A percentile compares a stretch with the other conserved stretches of the same genome.
These are phyloP conservation scores for Gambusia holbrooki DNA, from an alignment of 2,113 vertebrate species.

Conservation along the genomic window DNA sequence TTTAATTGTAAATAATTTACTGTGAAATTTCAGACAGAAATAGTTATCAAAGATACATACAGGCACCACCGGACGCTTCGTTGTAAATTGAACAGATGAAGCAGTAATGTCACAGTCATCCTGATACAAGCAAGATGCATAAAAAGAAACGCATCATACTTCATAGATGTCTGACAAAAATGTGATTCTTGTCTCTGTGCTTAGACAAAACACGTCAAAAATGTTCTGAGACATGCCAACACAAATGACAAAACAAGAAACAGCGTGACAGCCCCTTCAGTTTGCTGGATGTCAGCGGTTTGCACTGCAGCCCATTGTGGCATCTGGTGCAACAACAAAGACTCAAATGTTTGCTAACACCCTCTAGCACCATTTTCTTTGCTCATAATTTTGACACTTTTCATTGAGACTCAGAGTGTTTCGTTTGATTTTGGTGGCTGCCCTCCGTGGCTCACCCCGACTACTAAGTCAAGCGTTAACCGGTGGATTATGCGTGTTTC, in stretches of 20 bases:
- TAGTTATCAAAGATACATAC: background rate
- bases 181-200: background rate
- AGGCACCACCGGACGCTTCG: background rate
- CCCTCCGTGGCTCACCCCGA: conserved; percentile 41
- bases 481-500: conserved; percentile 48
- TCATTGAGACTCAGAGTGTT: conserved; percentile 26
- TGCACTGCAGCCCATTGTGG: background rate
- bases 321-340: background rate
- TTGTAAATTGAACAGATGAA: background rate
- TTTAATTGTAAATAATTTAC: background rate
- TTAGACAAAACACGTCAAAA: background rate
- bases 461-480: conserved; percentile 42
- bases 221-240: background rate
- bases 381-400: conserved; percentile 13
- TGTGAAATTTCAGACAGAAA: background rate
- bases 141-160: no score
- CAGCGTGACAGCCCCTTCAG: background rate
- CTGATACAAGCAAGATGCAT: no score
- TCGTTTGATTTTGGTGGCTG: conserved; percentile 45
- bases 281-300: background rate
- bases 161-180: background rate
- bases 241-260: background rate
- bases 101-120: background rate
- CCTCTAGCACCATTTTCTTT: background rate
- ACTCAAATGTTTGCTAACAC: conserved; percentile 7